Evolutionary conservation across 1,140 invertebrate genomes (phyloP).

Genomic region (Platyura marginata): DNA sequence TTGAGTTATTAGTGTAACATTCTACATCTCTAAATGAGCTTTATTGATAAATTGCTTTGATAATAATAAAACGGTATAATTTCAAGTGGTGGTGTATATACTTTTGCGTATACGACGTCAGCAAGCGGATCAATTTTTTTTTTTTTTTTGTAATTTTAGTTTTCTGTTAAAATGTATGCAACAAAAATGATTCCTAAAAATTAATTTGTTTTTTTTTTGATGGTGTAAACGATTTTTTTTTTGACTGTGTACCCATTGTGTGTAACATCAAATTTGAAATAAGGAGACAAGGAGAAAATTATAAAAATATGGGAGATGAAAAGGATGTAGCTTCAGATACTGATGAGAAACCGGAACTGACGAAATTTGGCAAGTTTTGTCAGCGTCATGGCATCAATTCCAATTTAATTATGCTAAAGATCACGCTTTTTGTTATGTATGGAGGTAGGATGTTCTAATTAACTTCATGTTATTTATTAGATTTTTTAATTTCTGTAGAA

Average conservation of each 20-base stretch:
- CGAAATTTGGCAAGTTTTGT: conserved; percentile 20
- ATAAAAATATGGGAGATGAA: background rate
- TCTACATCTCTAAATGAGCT: conserved; percentile 1
- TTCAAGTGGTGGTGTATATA: too few species aligned
- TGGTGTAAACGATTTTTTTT: too few species aligned
- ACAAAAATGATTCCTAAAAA: too few species aligned
- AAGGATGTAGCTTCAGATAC: background rate
- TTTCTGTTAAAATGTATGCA: too few species aligned
- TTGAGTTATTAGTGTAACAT: background rate
- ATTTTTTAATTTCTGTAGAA: too few species aligned
- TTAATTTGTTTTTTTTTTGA: too few species aligned
- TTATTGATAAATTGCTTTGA: conserved; percentile 2
- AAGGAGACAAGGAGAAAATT: too few species aligned
- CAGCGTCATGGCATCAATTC: conserved; percentile 36
- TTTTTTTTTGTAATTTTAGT: too few species aligned
- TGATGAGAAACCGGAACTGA: conserved; percentile 14
- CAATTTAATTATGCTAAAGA: conserved; percentile 56
- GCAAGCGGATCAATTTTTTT: too few species aligned
- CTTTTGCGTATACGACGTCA: too few species aligned
- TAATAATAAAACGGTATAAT: background rate
- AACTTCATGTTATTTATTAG: background rate
- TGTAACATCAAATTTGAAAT: too few species aligned
- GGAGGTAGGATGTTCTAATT: conserved; percentile 33
- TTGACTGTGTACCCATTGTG: too few species aligned
- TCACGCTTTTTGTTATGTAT: conserved; percentile 61